Conservation (phyloP, 2,888 invertebrate species). For the Philhelius pedissequus region DNA sequence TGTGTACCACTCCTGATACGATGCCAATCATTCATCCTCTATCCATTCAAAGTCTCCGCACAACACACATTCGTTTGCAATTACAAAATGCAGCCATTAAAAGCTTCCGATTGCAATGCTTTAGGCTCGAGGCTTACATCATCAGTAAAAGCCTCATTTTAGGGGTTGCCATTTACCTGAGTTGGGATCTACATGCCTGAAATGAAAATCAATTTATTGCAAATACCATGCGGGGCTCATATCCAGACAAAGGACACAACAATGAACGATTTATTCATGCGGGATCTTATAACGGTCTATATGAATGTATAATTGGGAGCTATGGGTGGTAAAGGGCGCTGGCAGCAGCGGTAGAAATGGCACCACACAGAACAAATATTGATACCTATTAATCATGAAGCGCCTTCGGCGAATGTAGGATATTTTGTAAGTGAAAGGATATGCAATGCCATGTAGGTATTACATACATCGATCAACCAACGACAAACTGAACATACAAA, state of each 20-base stretch:
- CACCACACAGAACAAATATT: slow-evolving; percentile 51
- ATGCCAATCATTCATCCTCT: slow-evolving; percentile 18
- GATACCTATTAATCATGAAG: slow-evolving; percentile 64
- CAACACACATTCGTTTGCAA: slow-evolving; percentile 41
- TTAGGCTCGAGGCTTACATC: neutral
- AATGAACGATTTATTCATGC: slow-evolving; percentile 34
- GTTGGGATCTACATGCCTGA: slow-evolving; percentile 2
- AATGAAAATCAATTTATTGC: slow-evolving; percentile 65
- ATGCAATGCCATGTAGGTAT: slow-evolving; percentile 22
- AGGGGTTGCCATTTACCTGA: slow-evolving; percentile 27
- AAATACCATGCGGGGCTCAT: slow-evolving; percentile 20
- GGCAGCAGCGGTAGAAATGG: neutral
- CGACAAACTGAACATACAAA: neutral
- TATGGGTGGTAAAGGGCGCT: neutral
- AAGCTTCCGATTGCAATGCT: slow-evolving; percentile 35
- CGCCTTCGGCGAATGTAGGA: slow-evolving; percentile 38
- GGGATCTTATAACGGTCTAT: neutral
- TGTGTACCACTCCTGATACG: neutral
- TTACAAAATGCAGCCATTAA: slow-evolving; percentile 60
- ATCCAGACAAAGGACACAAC: slow-evolving; percentile 53
- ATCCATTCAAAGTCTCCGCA: slow-evolving; percentile 24
- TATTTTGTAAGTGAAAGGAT: slow-evolving; percentile 49
- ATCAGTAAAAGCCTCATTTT: neutral
- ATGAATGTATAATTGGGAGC: neutral
- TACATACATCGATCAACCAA: neutral